Evolutionary conservation across 2,888 invertebrate species (phyloP).

Genomic region (Fissipunctia ypsillon): DNA sequence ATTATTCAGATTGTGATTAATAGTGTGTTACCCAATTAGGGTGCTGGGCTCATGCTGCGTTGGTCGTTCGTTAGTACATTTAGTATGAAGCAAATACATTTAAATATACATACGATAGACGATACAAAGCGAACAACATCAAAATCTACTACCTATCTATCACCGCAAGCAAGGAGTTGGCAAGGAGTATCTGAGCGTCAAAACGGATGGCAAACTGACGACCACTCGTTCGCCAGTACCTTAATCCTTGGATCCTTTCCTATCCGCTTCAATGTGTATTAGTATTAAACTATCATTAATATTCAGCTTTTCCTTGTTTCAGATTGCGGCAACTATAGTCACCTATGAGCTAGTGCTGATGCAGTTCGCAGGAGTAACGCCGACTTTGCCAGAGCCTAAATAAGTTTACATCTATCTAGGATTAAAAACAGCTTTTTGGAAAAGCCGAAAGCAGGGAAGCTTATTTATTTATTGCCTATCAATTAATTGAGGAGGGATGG

Average conservation of each 20-base stretch:
- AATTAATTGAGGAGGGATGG: neutral
- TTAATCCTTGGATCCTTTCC: neutral
- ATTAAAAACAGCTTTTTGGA: neutral
- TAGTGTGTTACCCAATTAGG: no score
- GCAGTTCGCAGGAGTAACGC: conserved; percentile 81
- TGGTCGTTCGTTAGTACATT: no score
- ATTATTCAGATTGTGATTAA: no score
- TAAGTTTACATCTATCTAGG: neutral
- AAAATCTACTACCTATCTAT: no score
- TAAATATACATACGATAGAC: no score
- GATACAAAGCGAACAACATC: no score
- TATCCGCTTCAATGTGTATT: neutral
- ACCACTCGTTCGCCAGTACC: no score
- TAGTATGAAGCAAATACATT: no score
- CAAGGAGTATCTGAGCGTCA: no score
- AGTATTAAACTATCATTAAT: neutral
- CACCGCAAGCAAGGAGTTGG: no score
- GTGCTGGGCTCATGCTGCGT: no score
- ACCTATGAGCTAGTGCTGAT: conserved; percentile 85
- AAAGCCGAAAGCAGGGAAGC: neutral
- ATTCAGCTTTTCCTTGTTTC: conserved; percentile 36
- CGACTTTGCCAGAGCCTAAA: conserved; percentile 24
- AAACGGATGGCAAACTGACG: no score
- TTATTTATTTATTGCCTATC: neutral
- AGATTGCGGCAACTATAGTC: conserved; percentile 70